Evolutionary conservation across 2,797 vertebrate genomes (phyloP).

Genomic region (Microtus obscurus): DNA sequence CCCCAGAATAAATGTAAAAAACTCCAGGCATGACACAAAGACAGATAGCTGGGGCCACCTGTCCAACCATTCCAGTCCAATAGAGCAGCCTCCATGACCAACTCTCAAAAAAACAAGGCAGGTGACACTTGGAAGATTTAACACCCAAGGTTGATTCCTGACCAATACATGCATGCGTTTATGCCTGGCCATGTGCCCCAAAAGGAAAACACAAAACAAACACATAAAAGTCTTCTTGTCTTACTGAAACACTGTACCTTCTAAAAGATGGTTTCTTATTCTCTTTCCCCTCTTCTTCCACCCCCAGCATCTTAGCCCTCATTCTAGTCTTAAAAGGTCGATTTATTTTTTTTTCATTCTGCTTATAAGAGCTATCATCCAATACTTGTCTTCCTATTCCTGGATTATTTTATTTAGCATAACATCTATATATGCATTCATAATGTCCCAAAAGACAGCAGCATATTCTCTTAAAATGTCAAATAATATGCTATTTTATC

Average conservation of each 20-base stretch:
- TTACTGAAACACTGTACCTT: not conserved
- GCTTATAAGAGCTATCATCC: not conserved
- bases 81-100: not conserved
- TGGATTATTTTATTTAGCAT: not conserved
- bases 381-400: not conserved
- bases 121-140: not conserved
- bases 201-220: not conserved
- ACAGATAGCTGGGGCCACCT: not conserved
- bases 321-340: not conserved
- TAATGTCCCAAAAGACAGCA: not conserved
- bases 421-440: not conserved
- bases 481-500: not conserved
- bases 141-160: not conserved
- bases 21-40: not conserved
- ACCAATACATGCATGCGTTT: not conserved
- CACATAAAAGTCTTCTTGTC: not conserved
- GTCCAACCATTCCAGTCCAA: not conserved
- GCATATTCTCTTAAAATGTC: not conserved
- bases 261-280: not conserved
- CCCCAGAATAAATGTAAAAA: not conserved
- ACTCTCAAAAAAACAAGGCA: not conserved
- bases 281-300: not conserved
- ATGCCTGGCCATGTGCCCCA: too few relatives aligned
- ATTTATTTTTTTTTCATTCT: not conserved
- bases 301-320: not conserved